These are phyloP conservation scores for Agelas oroides DNA, from an alignment of 37 sponge, comb jelly and placozoan genomes.

Conservation along the genomic window DNA sequence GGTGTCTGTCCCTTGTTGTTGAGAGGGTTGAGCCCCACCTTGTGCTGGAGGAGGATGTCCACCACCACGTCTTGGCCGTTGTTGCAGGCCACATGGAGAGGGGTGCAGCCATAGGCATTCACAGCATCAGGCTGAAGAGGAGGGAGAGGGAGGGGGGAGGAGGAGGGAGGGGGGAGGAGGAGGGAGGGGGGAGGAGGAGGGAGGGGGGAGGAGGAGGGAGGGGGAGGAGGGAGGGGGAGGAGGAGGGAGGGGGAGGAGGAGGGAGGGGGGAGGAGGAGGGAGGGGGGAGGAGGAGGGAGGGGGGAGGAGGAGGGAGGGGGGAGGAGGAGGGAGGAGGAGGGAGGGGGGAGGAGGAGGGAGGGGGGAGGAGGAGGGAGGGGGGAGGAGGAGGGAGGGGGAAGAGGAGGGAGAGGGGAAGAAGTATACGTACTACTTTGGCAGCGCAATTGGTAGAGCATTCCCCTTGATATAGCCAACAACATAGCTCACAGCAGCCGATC, in stretches of 20 bases:
- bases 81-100: constrained; percentile 93
- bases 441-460: too few relatives aligned
- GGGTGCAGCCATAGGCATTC: constrained; percentile 76
- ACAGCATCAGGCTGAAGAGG: constrained; percentile 72
- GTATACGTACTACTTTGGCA: too few relatives aligned
- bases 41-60: constrained; percentile 72
- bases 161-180: constrained; percentile 2
- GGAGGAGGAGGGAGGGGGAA: too few relatives aligned
- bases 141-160: background rate
- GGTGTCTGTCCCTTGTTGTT: constrained; percentile 94
- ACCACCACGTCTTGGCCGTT: constrained; percentile 91
- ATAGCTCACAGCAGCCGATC: too few relatives aligned
- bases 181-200: background rate
- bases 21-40: constrained; percentile 62
- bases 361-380: too few relatives aligned
- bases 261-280: too few relatives aligned
- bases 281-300: too few relatives aligned
- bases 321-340: too few relatives aligned
- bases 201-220: background rate
- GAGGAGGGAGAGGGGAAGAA: too few relatives aligned
- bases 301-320: too few relatives aligned
- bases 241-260: background rate
- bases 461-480: too few relatives aligned
- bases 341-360: too few relatives aligned
- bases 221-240: constrained; percentile 4